These are phyloP conservation scores for Linhomoeus sp. DNA, from an alignment of 2,888 invertebrate genomes.

Conservation along the genomic window DNA sequence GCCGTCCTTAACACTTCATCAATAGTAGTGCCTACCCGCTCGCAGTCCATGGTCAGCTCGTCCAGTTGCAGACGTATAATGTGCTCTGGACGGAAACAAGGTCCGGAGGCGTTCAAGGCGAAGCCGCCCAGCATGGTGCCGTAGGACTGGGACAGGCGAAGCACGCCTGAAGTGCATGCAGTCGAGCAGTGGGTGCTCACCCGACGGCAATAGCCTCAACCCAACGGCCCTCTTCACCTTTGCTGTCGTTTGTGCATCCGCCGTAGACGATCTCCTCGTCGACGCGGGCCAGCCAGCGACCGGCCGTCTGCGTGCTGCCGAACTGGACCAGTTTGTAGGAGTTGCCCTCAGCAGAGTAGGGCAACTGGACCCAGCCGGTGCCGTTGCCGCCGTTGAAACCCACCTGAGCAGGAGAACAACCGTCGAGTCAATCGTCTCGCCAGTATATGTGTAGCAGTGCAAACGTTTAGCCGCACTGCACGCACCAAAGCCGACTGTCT, in stretches of 20 bases:
- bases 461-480: too few species aligned
- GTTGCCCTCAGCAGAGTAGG: slow-evolving; percentile 10
- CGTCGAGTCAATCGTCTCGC: too few species aligned
- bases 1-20: slow-evolving; percentile 8
- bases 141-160: too few species aligned
- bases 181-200: too few species aligned
- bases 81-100: slow-evolving; percentile 58
- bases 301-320: slow-evolving; percentile 30
- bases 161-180: too few species aligned
- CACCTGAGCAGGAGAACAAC: slow-evolving; percentile 34
- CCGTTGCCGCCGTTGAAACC: slow-evolving; percentile 92
- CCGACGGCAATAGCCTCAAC: too few species aligned
- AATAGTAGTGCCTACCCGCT: neutral
- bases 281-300: slow-evolving; percentile 73
- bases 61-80: slow-evolving; percentile 43
- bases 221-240: too few species aligned
- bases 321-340: slow-evolving; percentile 10
- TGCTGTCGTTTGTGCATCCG: slow-evolving; percentile 42
- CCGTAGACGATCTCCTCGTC: slow-evolving; percentile 80
- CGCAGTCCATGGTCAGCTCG: slow-evolving; percentile 1
- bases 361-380: slow-evolving; percentile 32
- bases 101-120: slow-evolving; percentile 82
- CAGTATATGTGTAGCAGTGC: too few species aligned
- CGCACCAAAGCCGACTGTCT: slow-evolving; percentile 10
- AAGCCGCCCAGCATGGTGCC: slow-evolving; percentile 70